Evolutionary conservation across 1,140 invertebrate species (phyloP).

Genomic region (Drosophila elegans): DNA sequence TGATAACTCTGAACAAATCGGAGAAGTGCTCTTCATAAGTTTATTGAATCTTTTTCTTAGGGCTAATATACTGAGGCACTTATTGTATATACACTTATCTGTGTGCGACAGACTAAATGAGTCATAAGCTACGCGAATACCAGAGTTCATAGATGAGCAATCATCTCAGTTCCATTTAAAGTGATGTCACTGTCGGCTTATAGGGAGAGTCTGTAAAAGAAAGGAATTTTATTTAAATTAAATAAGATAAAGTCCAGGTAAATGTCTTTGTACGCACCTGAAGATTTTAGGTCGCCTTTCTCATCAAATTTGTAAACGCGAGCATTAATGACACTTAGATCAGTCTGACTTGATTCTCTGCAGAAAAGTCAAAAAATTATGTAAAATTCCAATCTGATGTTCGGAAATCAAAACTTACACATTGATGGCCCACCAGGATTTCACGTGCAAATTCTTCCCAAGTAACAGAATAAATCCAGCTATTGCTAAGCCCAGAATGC

Average conservation of each 20-base stretch:
- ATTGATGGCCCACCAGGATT: constrained; percentile 76
- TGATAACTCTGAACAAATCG: not conserved
- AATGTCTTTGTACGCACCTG: constrained; percentile 24
- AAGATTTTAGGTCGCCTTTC: constrained; percentile 64
- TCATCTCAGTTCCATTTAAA: constrained; percentile 29
- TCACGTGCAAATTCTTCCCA: constrained; percentile 69
- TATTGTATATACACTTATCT: constrained; percentile 9
- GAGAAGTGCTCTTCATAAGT: not conserved
- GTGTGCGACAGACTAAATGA: constrained; percentile 18
- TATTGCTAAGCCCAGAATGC: constrained; percentile 66
- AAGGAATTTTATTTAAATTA: not conserved
- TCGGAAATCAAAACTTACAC: constrained; percentile 53
- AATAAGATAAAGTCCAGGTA: not conserved
- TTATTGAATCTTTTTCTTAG: constrained; percentile 22
- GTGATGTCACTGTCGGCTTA: constrained; percentile 68
- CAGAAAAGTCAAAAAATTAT: not conserved
- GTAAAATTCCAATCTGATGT: no score
- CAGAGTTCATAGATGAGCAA: constrained; percentile 16
- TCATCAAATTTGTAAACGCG: constrained; percentile 74
- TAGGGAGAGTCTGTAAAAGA: constrained; percentile 59
- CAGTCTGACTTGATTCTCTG: constrained; percentile 70
- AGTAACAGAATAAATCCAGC: constrained; percentile 67
- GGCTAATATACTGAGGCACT: constrained; percentile 6
- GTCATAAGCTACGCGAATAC: constrained; percentile 17
- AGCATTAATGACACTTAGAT: constrained; percentile 71